These are phyloP conservation scores for Callyntrura sp. DNA, from an alignment of 2,888 invertebrate genomes.

Conservation along the genomic window DNA sequence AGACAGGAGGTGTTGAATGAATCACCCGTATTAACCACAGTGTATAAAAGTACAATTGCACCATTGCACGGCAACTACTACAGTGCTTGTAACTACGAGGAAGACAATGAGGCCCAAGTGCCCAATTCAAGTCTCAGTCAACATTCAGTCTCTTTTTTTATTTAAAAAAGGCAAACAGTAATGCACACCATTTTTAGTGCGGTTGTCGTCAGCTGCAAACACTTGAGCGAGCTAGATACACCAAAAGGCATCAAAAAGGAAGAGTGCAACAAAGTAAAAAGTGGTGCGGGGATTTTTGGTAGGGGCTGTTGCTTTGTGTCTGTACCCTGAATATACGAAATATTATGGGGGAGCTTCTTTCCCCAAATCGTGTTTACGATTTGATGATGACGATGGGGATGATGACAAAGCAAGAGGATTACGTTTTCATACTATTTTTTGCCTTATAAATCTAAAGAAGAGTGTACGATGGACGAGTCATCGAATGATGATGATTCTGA, in stretches of 20 bases:
- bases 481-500: constrained; percentile 27
- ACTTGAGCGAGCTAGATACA: constrained; percentile 52
- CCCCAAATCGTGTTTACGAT: background rate
- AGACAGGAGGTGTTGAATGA: constrained; percentile 18
- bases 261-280: constrained; percentile 3
- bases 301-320: constrained; percentile 19
- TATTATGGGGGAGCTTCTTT: background rate
- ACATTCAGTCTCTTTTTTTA: background rate
- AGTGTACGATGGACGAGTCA: background rate
- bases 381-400: background rate
- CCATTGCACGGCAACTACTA: background rate
- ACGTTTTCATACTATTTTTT: constrained; percentile 44
- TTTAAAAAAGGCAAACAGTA: background rate
- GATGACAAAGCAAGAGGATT: constrained; percentile 64
- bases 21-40: background rate
- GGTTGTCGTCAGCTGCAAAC: constrained; percentile 69
- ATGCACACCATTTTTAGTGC: background rate
- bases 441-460: constrained; percentile 44
- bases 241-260: constrained; percentile 6
- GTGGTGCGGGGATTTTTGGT: background rate
- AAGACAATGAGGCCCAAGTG: constrained; percentile 11
- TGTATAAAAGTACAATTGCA: background rate
- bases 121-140: constrained; percentile 5
- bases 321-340: background rate
- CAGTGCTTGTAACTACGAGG: background rate